Conservation (phyloP, 2,797 vertebrate genomes). For the Alfaro cultratus region DNA sequence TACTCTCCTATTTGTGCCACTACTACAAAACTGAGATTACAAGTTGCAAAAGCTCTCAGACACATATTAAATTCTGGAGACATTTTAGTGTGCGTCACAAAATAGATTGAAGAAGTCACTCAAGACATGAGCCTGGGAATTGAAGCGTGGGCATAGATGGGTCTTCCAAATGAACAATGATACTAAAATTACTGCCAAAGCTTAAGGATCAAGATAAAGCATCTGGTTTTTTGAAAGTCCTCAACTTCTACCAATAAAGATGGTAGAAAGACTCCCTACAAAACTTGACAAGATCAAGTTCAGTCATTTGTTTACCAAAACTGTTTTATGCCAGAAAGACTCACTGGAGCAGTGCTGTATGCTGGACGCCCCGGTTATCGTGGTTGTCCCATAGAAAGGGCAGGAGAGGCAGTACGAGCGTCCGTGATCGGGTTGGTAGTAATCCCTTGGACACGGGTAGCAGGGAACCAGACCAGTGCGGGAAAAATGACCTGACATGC, state of each 20-base stretch:
- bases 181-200: neutral
- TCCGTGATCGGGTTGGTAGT: conserved; percentile 93
- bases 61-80: neutral
- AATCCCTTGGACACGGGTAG: conserved; percentile 94
- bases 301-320: neutral
- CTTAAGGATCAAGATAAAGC: neutral
- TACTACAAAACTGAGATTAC: neutral
- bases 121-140: neutral
- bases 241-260: neutral
- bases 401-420: conserved; percentile 96
- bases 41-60: neutral
- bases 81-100: neutral
- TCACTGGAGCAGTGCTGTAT: conserved; percentile 97
- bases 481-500: conserved; percentile 92
- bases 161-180: neutral
- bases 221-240: neutral
- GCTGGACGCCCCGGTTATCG: conserved; percentile 86
- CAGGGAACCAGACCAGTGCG: conserved; percentile 93
- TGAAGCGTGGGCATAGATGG: neutral
- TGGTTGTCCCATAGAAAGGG: conserved; percentile 96
- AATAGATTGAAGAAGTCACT: neutral
- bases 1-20: neutral
- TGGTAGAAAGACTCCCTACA: neutral
- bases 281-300: neutral
- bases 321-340: conserved; percentile 39